These are phyloP conservation scores for Gymnorhina tibicen DNA, from an alignment of 2,113 vertebrate genomes.

Conservation along the genomic window DNA sequence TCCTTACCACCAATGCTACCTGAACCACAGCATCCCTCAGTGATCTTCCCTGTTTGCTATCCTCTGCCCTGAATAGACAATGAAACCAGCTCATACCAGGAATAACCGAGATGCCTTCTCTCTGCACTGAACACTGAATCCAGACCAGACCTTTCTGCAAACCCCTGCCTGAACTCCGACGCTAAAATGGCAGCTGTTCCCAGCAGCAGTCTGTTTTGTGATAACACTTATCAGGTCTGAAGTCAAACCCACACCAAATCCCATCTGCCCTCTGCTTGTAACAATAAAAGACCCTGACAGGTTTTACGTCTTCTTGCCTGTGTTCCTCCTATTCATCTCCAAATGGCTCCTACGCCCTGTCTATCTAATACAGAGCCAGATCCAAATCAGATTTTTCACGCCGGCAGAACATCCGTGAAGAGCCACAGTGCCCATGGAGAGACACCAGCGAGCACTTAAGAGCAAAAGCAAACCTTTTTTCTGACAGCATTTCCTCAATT, in stretches of 20 bases:
- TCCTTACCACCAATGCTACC: not conserved
- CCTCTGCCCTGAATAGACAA: not conserved
- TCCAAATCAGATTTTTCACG: conserved; percentile 45
- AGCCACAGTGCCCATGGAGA: not conserved
- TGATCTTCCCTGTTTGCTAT: not conserved
- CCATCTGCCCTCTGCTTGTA: conserved; percentile 11
- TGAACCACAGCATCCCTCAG: not conserved
- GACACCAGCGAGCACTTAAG: conserved; percentile 18
- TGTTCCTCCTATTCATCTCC: conserved; percentile 39
- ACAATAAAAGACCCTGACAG: conserved; percentile 32
- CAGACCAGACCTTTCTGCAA: conserved; percentile 4
- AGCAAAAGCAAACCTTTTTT: conserved; percentile 21
- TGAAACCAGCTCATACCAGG: not conserved
- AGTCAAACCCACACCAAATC: conserved; percentile 19
- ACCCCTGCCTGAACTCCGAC: not conserved
- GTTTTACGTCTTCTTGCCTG: conserved; percentile 41
- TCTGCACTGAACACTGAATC: not conserved
- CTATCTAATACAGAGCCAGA: not conserved
- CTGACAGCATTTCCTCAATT: conserved; percentile 47
- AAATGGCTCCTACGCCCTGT: not conserved
- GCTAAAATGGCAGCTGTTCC: conserved; percentile 29
- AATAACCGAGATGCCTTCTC: not conserved
- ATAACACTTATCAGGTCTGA: not conserved
- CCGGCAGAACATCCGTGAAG: not conserved
- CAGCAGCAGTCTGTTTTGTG: not conserved